These are phyloP conservation scores for Anthoscopus minutus DNA, from an alignment of 2,113 vertebrate genomes.

Conservation along the genomic window DNA sequence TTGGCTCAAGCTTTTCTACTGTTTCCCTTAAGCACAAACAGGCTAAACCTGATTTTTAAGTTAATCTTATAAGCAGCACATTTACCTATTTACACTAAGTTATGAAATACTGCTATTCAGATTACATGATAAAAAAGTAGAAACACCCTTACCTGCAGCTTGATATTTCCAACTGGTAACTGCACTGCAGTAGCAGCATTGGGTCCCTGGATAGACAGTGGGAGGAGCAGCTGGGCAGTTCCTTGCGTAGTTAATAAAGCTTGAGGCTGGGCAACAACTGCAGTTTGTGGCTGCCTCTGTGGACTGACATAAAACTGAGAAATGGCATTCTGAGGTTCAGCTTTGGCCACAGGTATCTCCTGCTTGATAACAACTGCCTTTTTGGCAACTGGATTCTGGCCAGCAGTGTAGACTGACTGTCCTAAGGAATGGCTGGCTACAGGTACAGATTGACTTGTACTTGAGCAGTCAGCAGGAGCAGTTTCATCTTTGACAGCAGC, in stretches of 20 bases:
- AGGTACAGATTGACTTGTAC: constrained; percentile 38
- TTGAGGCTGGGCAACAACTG: constrained; percentile 76
- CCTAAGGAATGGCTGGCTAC: constrained; percentile 33
- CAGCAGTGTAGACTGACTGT: constrained; percentile 14
- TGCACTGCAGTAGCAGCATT: constrained; percentile 70
- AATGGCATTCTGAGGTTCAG: constrained; percentile 64
- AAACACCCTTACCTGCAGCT: constrained; percentile 76
- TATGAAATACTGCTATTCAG: not conserved
- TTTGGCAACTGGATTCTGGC: constrained; percentile 72
- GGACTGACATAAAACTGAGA: constrained; percentile 84
- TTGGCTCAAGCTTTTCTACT: not conserved
- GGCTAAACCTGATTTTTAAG: not conserved
- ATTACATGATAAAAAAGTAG: not conserved
- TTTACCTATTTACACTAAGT: not conserved
- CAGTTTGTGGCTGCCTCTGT: constrained; percentile 73
- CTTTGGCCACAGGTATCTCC: constrained; percentile 69
- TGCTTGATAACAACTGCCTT: constrained; percentile 77
- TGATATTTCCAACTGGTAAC: constrained; percentile 76
- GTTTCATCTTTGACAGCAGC: constrained; percentile 69
- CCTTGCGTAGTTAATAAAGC: constrained; percentile 79
- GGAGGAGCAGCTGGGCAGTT: constrained; percentile 79
- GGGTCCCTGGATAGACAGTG: constrained; percentile 80
- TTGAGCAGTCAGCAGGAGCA: constrained; percentile 66
- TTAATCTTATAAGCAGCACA: not conserved
- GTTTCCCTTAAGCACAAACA: not conserved